Conservation (phyloP, 2,888 invertebrate species). For the Liodrosophila aerea region DNA sequence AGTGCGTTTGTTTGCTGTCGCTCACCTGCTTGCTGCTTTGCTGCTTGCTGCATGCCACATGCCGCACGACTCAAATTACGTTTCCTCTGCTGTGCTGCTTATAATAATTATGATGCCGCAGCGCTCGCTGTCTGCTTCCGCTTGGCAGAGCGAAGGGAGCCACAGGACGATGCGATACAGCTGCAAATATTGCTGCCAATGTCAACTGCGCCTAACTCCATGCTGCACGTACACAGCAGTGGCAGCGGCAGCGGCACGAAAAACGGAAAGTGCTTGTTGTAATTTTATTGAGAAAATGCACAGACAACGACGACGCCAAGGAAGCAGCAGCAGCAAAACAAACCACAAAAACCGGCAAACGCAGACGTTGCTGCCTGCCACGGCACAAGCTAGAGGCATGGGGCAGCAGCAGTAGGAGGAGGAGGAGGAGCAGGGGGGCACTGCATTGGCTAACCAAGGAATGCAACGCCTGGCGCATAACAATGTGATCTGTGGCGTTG, state of each 20-base stretch:
- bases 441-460: constrained; percentile 35
- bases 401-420: not conserved
- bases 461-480: constrained; percentile 72
- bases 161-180: constrained; percentile 42
- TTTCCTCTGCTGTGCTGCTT: constrained; percentile 38
- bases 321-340: constrained; percentile 25
- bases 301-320: constrained; percentile 22
- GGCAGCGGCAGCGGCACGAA: constrained; percentile 27
- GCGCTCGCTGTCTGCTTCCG: constrained; percentile 57
- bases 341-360: constrained; percentile 25
- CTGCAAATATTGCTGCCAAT: constrained; percentile 58
- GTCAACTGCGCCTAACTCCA: constrained; percentile 71
- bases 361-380: constrained; percentile 16
- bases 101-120: constrained; percentile 62
- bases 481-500: constrained; percentile 54
- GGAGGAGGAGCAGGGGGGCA: not conserved
- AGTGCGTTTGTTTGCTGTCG: constrained; percentile 35
- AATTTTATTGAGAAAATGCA: constrained; percentile 70
- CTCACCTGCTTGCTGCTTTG: constrained; percentile 50
- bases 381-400: constrained; percentile 37
- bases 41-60: constrained; percentile 58
- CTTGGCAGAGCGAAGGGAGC: constrained; percentile 13
- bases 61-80: constrained; percentile 71
- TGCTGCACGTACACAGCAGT: constrained; percentile 38
- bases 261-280: constrained; percentile 74